Conservation (phyloP, 2,113 vertebrate species). For the Coturnix japonica region DNA sequence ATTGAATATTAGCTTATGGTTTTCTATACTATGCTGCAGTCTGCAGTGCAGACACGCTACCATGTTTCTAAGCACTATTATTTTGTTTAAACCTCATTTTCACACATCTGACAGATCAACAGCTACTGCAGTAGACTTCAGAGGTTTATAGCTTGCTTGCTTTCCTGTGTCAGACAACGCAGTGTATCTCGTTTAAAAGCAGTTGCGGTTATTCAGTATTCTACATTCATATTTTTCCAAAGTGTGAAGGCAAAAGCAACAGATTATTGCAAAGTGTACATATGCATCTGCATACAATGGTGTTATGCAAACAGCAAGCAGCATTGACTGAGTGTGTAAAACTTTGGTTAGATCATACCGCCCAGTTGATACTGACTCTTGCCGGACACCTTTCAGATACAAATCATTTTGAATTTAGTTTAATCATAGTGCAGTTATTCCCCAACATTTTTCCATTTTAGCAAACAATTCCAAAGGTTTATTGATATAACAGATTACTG, state of each 20-base stretch:
- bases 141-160: slow-evolving; percentile 44
- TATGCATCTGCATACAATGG: slow-evolving; percentile 72
- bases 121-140: slow-evolving; percentile 30
- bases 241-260: slow-evolving; percentile 81
- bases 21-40: neutral
- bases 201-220: slow-evolving; percentile 58
- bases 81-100: neutral
- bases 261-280: slow-evolving; percentile 71
- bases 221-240: slow-evolving; percentile 64
- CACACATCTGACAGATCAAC: neutral
- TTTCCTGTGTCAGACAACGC: slow-evolving; percentile 71
- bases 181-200: slow-evolving; percentile 73
- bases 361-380: slow-evolving; percentile 93
- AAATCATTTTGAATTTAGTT: slow-evolving; percentile 88
- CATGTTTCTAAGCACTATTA: neutral
- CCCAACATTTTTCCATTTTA: slow-evolving; percentile 69
- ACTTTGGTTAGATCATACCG: slow-evolving; percentile 92
- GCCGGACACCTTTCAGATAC: slow-evolving; percentile 98
- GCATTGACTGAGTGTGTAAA: slow-evolving; percentile 84
- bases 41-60: slow-evolving; percentile 28
- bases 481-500: slow-evolving; percentile 53
- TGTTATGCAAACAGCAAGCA: slow-evolving; percentile 86
- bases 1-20: neutral
- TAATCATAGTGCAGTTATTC: slow-evolving; percentile 75
- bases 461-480: slow-evolving; percentile 63